phyloP scores from a whole-genome alignment of 1,140 invertebrate species.

The Drosophila punjabiensis region DNA sequence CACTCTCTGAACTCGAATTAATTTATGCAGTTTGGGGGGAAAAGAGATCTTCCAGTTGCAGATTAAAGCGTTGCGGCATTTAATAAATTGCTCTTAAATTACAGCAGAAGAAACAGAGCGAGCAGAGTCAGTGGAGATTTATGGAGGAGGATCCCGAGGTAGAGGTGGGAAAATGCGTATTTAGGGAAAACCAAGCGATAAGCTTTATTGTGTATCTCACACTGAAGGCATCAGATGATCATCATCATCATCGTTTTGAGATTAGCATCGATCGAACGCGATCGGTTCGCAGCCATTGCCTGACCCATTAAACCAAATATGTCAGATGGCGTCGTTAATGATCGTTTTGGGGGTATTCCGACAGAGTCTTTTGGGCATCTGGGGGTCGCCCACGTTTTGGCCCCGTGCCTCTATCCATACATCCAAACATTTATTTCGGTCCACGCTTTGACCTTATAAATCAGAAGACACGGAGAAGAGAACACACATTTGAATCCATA shows the following conservation, averaged over 20 bases:
- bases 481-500: slow-evolving; percentile 62
- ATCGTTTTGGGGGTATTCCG: slow-evolving; percentile 43
- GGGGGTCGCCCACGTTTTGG: slow-evolving; percentile 72
- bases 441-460: slow-evolving; percentile 76
- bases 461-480: slow-evolving; percentile 37
- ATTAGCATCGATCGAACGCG: slow-evolving; percentile 33
- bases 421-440: slow-evolving; percentile 58
- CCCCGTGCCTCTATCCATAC: slow-evolving; percentile 35
- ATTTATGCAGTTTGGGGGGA: slow-evolving; percentile 73
- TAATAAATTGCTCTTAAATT: slow-evolving; percentile 81
- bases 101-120: slow-evolving; percentile 41
- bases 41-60: slow-evolving; percentile 61
- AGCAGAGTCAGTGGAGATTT: slow-evolving; percentile 35
- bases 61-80: slow-evolving; percentile 71
- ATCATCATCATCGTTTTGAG: slow-evolving; percentile 23
- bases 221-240: slow-evolving; percentile 8
- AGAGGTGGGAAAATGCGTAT: slow-evolving; percentile 35
- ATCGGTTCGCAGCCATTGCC: slow-evolving; percentile 2
- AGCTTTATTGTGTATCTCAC: slow-evolving; percentile 44
- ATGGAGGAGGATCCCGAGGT: slow-evolving; percentile 8
- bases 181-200: slow-evolving; percentile 41
- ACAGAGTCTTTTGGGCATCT: slow-evolving; percentile 21
- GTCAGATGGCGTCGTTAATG: slow-evolving; percentile 69
- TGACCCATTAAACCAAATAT: slow-evolving; percentile 77
- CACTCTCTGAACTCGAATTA: slow-evolving; percentile 56